These are phyloP conservation scores for Ferrisia virgata DNA, from an alignment of 2,888 invertebrate species.

Conservation along the genomic window DNA sequence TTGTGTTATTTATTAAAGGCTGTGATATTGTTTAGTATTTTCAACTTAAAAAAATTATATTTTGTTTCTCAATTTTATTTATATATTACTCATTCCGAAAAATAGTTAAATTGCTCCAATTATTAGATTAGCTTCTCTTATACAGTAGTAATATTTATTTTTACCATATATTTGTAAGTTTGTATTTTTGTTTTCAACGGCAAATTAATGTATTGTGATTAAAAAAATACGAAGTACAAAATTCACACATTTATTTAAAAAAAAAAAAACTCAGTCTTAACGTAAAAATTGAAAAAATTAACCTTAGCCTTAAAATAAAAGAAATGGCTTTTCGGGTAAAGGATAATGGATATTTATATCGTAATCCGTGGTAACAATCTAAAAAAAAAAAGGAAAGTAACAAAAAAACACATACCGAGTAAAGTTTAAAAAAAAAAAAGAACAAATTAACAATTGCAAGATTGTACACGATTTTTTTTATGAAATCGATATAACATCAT, in stretches of 20 bases:
- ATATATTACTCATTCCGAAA: conserved; percentile 5
- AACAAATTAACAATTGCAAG: neutral
- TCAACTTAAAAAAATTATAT: neutral
- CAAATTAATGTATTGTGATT: neutral
- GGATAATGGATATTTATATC: neutral
- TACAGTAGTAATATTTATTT: neutral
- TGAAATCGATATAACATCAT: neutral
- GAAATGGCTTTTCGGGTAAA: neutral
- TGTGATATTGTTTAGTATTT: conserved; percentile 19
- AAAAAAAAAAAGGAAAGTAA: neutral
- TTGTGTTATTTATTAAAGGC: conserved; percentile 24
- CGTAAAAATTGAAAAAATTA: neutral
- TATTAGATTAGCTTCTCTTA: neutral
- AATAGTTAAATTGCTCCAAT: conserved; percentile 3
- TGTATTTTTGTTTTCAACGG: neutral
- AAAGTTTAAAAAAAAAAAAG: neutral
- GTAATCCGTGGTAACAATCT: neutral
- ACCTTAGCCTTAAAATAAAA: neutral
- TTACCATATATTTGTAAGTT: conserved; percentile 16
- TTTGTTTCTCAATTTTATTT: conserved; percentile 2
- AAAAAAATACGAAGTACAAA: neutral
- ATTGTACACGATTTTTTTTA: too few species aligned
- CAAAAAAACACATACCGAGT: neutral
- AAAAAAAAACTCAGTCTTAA: neutral
- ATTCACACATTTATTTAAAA: neutral